Evolutionary conservation across 2,113 vertebrate species (phyloP), one percentile per base, ranked within the genome.

Genomic region (Coracopsis vasa): DNA sequence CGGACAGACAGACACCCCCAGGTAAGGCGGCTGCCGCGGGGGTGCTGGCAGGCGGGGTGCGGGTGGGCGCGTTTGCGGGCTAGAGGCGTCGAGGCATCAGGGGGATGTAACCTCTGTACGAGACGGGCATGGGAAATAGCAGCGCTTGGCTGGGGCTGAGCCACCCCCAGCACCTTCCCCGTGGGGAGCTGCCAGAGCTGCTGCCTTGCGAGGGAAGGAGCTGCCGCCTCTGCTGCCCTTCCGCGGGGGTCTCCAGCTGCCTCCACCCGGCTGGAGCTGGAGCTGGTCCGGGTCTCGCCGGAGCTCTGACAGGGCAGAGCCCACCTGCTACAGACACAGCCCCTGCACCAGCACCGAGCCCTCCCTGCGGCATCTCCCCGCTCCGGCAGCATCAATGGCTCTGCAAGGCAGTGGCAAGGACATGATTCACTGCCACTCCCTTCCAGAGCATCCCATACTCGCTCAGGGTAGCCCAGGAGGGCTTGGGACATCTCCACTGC

Each of bases 21-120:
- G 98, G 98, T 98, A 97, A 94, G 97, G 66, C 9, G 13, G 53
- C 47, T 78, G 69, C 33, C 3, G 8, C 31, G 51, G 61, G 35
- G 62, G 58, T 1, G 41, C 6, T 48, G 27, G 66, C 66, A 16
- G 29, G 31, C 2, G 33, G 53, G 56, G 64, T 27, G 82, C 42
- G 37, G 62, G 1, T 14, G n/a, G 13, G 56, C 1, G 37, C 1
- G 0, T 44, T 31, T 28, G 15, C 19, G 8, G 17, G 45, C 20
- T 7, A 48, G 28, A 56, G 41, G 64, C 3, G 3, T 11, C 10
- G 9, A 27, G 25, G 41, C 13, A 4, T 2, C 11, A 7, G 7
- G n/a, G 45, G 33, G 24, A 27, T 48, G 66, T 53, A 25, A 20
- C 44, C 82, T 61, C 14, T 39, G n/a, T 19, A 20, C 4, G 7